phyloP scores from a whole-genome alignment of 2,113 vertebrate genomes.

The Rhynchomys soricoides region DNA sequence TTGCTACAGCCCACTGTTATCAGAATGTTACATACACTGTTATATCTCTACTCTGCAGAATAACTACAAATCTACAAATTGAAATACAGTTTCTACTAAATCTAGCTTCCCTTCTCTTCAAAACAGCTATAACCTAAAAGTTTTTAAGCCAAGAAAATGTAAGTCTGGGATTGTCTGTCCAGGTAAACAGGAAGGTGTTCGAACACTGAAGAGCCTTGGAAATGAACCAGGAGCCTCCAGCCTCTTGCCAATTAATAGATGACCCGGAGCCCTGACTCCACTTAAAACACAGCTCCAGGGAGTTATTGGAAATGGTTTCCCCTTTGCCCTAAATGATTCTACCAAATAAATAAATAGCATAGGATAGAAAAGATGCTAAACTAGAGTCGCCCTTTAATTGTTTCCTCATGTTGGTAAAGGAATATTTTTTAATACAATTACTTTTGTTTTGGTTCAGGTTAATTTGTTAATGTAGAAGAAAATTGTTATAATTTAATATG shows the following conservation, averaged over 20 bases:
- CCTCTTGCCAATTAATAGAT: not conserved
- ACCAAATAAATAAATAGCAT: not conserved
- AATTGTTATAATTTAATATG: not conserved
- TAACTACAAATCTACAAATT: not conserved
- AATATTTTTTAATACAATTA: not conserved
- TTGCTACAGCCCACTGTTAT: too few relatives aligned
- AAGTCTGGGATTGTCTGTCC: not conserved
- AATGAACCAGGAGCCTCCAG: not conserved
- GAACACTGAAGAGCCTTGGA: not conserved
- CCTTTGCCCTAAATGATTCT: not conserved
- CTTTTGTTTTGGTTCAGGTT: not conserved
- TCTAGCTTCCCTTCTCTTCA: not conserved
- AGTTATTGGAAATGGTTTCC: not conserved
- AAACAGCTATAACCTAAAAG: not conserved
- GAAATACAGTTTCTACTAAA: not conserved
- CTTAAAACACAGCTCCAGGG: not conserved
- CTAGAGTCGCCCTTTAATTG: not conserved
- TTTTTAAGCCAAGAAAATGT: not conserved
- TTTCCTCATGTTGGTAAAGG: not conserved
- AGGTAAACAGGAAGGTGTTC: not conserved
- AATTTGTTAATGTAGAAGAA: conserved; percentile 7
- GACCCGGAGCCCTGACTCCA: not conserved
- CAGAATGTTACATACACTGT: too few relatives aligned
- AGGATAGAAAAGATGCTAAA: not conserved
- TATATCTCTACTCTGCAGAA: not conserved